phyloP scores from a whole-genome alignment of 1,140 invertebrate genomes.

The Apis mellifera region DNA sequence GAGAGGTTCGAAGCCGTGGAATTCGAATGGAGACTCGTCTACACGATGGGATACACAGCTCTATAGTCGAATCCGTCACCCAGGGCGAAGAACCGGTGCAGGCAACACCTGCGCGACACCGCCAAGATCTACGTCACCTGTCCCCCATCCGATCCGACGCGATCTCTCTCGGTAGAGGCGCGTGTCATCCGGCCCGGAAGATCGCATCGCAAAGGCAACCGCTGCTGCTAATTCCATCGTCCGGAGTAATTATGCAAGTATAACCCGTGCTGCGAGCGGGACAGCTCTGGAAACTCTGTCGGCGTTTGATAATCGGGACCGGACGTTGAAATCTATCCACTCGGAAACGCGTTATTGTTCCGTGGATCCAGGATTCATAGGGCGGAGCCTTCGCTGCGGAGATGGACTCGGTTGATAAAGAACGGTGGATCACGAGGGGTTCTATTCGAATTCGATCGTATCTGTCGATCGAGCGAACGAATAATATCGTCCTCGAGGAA shows the following conservation, averaged over 20 bases:
- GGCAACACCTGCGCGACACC: not conserved
- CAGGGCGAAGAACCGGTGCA: not conserved
- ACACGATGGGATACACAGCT: too few relatives aligned
- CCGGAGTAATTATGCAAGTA: slow-evolving; percentile 37
- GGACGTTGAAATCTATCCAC: not conserved
- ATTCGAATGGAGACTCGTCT: too few relatives aligned
- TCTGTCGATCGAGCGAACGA: too few relatives aligned
- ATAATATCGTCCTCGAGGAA: too few relatives aligned
- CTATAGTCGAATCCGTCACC: not conserved
- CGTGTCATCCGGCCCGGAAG: not conserved
- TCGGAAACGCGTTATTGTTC: not conserved
- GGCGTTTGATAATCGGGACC: not conserved
- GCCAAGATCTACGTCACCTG: not conserved
- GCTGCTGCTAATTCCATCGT: not conserved
- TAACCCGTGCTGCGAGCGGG: not conserved
- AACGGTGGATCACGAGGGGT: too few relatives aligned
- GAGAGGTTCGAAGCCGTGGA: not conserved
- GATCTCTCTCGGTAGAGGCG: not conserved
- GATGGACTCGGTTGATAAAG: too few relatives aligned
- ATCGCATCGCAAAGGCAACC: slow-evolving; percentile 12
- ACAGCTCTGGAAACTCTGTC: not conserved
- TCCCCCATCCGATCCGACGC: not conserved
- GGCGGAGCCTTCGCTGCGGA: too few relatives aligned
- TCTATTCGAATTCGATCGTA: too few relatives aligned
- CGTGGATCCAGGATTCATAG: too few relatives aligned